Evolutionary conservation across 2,113 vertebrate genomes (phyloP).

Genomic region (Eupsittula cactorum): DNA sequence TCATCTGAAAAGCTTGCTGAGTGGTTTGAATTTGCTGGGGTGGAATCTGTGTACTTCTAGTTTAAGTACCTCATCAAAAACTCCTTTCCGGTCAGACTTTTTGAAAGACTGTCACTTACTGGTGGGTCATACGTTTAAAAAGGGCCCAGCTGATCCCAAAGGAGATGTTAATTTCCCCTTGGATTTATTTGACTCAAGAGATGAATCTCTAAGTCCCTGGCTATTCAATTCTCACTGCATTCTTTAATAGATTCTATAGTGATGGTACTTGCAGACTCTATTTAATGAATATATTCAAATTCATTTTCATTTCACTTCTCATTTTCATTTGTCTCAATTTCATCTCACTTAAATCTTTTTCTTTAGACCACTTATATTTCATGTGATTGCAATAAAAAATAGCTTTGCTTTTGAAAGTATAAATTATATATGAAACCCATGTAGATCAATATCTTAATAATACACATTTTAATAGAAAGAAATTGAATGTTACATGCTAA

Average conservation of each 20-base stretch:
- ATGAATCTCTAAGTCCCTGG: not conserved
- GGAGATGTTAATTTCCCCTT: not conserved
- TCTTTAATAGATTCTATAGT: not conserved
- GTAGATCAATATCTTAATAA: not conserved
- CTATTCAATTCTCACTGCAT: not conserved
- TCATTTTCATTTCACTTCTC: not conserved
- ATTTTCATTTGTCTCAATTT: not conserved
- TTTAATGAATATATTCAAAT: not conserved
- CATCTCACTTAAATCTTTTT: not conserved
- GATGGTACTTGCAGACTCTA: not conserved
- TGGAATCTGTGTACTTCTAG: not conserved
- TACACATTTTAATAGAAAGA: not conserved
- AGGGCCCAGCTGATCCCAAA: not conserved
- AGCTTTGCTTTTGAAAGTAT: not conserved
- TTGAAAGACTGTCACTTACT: not conserved
- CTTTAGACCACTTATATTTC: not conserved
- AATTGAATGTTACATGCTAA: not conserved
- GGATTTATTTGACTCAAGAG: not conserved
- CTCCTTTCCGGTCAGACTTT: not conserved
- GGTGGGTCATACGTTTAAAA: not conserved
- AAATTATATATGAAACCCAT: not conserved
- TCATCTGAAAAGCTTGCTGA: not conserved
- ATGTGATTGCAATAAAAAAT: not conserved
- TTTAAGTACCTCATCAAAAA: not conserved
- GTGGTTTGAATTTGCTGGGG: not conserved